These are phyloP conservation scores for Triplophysa tibetana DNA, from an alignment of 2,113 vertebrate species.

Conservation along the genomic window DNA sequence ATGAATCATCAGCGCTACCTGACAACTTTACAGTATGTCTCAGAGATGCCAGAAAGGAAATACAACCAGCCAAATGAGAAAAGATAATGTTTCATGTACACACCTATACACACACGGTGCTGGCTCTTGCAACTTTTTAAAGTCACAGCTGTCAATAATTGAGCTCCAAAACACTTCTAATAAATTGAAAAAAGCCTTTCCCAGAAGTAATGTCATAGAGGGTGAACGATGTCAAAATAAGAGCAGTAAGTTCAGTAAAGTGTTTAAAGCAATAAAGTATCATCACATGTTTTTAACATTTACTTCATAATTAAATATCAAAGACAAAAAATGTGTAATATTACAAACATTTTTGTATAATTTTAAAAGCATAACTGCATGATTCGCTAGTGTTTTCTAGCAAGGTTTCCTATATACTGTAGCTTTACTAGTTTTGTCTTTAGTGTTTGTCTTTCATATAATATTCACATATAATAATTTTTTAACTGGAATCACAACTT, in stretches of 20 bases:
- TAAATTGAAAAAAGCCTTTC: constrained; percentile 36
- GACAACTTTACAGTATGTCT: constrained; percentile 21
- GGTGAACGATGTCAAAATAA: neutral
- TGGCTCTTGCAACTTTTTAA: constrained; percentile 13
- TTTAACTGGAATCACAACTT: too few species aligned
- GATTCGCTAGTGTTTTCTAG: too few species aligned
- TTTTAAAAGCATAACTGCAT: too few species aligned
- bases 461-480: too few species aligned
- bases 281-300: too few species aligned
- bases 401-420: too few species aligned
- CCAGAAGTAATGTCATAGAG: constrained; percentile 20
- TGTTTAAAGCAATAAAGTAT: neutral
- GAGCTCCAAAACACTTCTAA: neutral
- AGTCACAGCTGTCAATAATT: constrained; percentile 27
- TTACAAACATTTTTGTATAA: too few species aligned
- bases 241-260: neutral
- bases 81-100: constrained; percentile 2
- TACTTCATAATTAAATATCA: too few species aligned
- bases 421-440: too few species aligned
- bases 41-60: constrained; percentile 22
- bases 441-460: too few species aligned
- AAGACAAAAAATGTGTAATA: too few species aligned
- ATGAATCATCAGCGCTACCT: neutral
- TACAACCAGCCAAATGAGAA: constrained; percentile 22
- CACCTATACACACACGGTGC: constrained; percentile 20